These are phyloP conservation scores for Rhineura floridana DNA, from an alignment of 2,113 vertebrate genomes.

Conservation along the genomic window DNA sequence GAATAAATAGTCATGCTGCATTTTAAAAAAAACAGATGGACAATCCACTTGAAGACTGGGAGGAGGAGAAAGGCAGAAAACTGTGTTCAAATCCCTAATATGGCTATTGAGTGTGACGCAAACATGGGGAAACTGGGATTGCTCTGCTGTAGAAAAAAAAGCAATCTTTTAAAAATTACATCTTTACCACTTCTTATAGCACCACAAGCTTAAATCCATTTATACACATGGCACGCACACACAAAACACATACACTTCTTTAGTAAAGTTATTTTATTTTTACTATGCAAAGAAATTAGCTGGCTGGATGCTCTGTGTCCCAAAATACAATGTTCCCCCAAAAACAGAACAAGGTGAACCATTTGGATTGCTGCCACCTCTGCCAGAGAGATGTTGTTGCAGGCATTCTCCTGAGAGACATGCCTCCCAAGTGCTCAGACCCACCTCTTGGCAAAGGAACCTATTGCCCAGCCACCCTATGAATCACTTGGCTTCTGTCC, in stretches of 20 bases:
- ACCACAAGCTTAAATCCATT: too few relatives aligned
- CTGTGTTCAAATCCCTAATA: neutral
- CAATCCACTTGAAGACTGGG: neutral
- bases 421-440: neutral
- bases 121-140: neutral
- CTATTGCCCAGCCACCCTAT: rapidly evolving
- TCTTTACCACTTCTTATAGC: too few relatives aligned
- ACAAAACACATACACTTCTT: neutral
- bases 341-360: neutral
- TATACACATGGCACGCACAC: too few relatives aligned
- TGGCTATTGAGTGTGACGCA: neutral
- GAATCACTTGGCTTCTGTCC: neutral
- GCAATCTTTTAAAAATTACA: neutral
- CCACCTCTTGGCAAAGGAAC: neutral
- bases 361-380: neutral
- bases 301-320: rapidly evolving
- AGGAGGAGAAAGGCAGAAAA: neutral
- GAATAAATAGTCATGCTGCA: neutral
- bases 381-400: neutral
- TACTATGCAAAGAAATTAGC: neutral
- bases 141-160: too few relatives aligned
- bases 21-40: neutral
- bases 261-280: neutral
- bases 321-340: neutral
- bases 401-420: rapidly evolving